Percentiles rank a stretch among this genome's conserved stretches.
These are phyloP conservation scores for Crossaster papposus DNA, from an alignment of 53 echinoderm and acorn worm species.

Conservation along the genomic window DNA sequence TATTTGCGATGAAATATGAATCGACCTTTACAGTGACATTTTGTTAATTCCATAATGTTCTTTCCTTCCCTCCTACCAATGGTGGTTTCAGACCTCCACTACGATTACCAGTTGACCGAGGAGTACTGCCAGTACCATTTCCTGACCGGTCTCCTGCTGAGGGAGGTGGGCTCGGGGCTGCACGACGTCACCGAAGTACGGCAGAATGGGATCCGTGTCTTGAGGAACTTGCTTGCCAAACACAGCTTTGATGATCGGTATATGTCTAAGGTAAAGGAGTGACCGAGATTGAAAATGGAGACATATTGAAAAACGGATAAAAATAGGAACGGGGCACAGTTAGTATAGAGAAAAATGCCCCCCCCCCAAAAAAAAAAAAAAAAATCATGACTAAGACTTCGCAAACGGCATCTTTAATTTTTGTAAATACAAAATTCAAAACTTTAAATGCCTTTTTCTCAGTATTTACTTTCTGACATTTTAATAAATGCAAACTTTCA, in stretches of 20 bases:
- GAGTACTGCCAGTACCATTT: constrained; percentile 97
- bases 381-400: no score
- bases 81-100: constrained; percentile 80
- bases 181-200: constrained; percentile 93
- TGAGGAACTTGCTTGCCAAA: constrained; percentile 93
- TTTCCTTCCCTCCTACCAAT: background rate
- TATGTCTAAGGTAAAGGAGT: constrained; percentile 70
- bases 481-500: no score
- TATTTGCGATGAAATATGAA: no score
- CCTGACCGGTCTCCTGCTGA: constrained; percentile 86
- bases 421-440: no score
- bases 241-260: constrained; percentile 97
- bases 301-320: no score
- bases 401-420: no score
- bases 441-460: no score
- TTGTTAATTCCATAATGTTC: background rate
- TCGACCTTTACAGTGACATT: no score
- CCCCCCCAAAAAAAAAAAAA: no score
- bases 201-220: constrained; percentile 87
- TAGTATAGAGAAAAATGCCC: no score
- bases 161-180: constrained; percentile 86
- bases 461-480: no score
- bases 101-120: constrained; percentile 92
- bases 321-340: no score
- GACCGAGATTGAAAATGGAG: background rate